Conservation (phyloP, 2,797 vertebrate genomes). For the Acanthiza pusilla region DNA sequence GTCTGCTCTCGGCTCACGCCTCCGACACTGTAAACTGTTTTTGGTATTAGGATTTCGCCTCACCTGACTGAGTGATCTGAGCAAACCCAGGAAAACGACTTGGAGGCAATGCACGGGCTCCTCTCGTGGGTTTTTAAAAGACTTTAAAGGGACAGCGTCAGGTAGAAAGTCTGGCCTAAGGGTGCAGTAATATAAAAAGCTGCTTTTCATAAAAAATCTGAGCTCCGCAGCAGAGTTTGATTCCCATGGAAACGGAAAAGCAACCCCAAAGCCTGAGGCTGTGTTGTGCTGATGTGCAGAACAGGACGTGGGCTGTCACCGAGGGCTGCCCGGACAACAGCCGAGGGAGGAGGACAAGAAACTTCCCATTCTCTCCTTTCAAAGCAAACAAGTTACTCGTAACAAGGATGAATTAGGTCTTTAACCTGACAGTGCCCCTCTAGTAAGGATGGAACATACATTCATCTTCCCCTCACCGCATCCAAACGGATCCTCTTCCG, state of each 20-base stretch:
- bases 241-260: slow-evolving; percentile 13
- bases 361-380: not conserved
- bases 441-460: not conserved
- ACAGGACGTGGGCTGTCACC: not conserved
- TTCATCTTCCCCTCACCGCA: not conserved
- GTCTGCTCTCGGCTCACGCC: slow-evolving; percentile 49
- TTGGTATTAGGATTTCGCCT: slow-evolving; percentile 57
- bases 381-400: not conserved
- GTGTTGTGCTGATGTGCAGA: not conserved
- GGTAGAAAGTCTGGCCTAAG: slow-evolving; percentile 12
- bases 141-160: slow-evolving; percentile 29
- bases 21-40: slow-evolving; percentile 72
- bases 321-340: not conserved
- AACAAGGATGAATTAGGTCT: not conserved
- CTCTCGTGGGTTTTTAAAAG: not conserved
- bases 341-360: not conserved
- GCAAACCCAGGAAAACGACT: slow-evolving; percentile 23
- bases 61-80: slow-evolving; percentile 23
- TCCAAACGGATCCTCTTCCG: not conserved
- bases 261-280: not conserved
- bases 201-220: slow-evolving; percentile 29
- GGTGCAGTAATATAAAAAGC: slow-evolving; percentile 16
- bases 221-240: not conserved
- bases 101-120: not conserved
- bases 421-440: slow-evolving; percentile 39